phyloP scores from a whole-genome alignment of 2,888 invertebrate species.

The Drosophila yooni region DNA sequence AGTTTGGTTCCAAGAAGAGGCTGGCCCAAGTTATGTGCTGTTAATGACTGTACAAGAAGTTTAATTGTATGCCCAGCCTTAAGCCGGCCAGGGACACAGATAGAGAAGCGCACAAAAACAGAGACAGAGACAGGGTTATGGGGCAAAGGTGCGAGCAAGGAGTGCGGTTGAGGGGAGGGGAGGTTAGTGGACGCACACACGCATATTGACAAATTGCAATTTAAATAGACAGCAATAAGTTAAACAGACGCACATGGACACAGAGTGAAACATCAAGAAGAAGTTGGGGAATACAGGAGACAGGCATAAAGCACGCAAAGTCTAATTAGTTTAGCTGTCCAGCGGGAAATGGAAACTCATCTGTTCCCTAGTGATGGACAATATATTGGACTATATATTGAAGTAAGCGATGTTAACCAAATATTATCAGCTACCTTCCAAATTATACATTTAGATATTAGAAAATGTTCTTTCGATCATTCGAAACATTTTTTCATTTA shows the following conservation, averaged over 20 bases:
- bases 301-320: conserved; percentile 73
- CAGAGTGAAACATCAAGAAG: conserved; percentile 12
- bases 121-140: neutral
- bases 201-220: conserved; percentile 80
- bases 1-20: conserved; percentile 65
- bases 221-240: conserved; percentile 82
- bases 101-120: conserved; percentile 8
- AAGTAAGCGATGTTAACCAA: neutral
- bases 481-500: neutral
- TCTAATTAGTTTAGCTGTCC: conserved; percentile 72
- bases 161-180: neutral
- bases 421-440: neutral
- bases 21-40: conserved; percentile 75
- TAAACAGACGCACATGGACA: conserved; percentile 71
- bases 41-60: conserved; percentile 81
- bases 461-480: neutral
- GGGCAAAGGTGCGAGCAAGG: conserved; percentile 3
- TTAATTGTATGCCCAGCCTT: conserved; percentile 74
- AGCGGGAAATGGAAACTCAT: conserved; percentile 18
- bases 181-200: conserved; percentile 28
- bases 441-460: neutral
- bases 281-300: conserved; percentile 32
- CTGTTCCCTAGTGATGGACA: conserved; percentile 46
- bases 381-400: neutral
- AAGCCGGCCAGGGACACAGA: conserved; percentile 26